phyloP scores from a whole-genome alignment of 2,888 invertebrate species.

The Papilio demoleus region DNA sequence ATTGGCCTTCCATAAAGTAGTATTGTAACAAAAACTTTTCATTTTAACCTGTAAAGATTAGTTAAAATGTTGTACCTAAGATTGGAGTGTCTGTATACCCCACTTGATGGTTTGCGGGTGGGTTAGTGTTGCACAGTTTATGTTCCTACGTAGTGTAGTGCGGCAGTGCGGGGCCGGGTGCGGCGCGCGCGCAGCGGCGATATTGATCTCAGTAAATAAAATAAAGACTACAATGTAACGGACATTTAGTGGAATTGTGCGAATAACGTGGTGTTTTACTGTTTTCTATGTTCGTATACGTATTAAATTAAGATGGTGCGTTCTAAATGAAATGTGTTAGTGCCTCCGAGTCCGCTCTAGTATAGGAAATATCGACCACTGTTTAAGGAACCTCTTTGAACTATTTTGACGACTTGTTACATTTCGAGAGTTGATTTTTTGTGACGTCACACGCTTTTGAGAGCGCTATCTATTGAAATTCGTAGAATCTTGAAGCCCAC shows the following conservation, averaged over 20 bases:
- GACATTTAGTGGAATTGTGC: slow-evolving; percentile 82
- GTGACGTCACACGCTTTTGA: slow-evolving; percentile 45
- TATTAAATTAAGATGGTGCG: slow-evolving; percentile 48
- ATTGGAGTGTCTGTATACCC: neutral
- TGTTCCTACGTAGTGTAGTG: slow-evolving; percentile 51
- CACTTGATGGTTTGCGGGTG: slow-evolving; percentile 10
- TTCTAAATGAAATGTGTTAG: slow-evolving; percentile 65
- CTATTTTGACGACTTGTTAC: slow-evolving; percentile 69
- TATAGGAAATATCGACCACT: slow-evolving; percentile 64
- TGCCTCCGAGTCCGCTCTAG: slow-evolving; percentile 78
- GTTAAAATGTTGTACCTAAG: too few species aligned
- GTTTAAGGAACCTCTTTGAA: slow-evolving; percentile 69
- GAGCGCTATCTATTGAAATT: slow-evolving; percentile 50
- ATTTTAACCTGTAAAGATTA: too few species aligned
- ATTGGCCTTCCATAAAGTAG: too few species aligned
- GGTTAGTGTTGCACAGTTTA: slow-evolving; percentile 38
- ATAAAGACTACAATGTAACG: slow-evolving; percentile 72
- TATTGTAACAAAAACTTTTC: too few species aligned
- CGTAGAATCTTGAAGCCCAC: slow-evolving; percentile 60
- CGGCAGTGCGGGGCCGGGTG: slow-evolving; percentile 47
- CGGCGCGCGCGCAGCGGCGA: slow-evolving; percentile 68
- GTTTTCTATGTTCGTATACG: slow-evolving; percentile 74
- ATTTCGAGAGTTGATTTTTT: slow-evolving; percentile 67
- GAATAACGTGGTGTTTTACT: slow-evolving; percentile 71
- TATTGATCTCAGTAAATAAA: slow-evolving; percentile 80